Base-by-base conservation (phyloP, 2,113 vertebrate species). In the Peromyscus polionotus region DNA sequence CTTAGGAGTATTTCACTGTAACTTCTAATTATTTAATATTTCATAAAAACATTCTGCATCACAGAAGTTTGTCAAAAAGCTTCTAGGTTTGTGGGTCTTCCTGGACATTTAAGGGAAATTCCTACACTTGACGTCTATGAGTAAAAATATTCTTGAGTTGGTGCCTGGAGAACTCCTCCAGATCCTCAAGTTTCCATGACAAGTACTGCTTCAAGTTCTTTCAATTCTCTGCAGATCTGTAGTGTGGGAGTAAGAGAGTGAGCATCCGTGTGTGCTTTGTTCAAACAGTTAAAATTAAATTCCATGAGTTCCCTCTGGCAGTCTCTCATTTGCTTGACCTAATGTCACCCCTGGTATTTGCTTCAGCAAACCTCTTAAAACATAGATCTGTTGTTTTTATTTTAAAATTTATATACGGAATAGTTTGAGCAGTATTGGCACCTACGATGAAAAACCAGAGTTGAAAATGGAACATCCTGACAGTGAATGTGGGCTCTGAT, bases 201-300 rank as follows among this genome's bases (percentile, higher is more conserved):
- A 93, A 94, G 89, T 63, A 61, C 75, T 77, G 90, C 84, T 93
- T 96, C 94, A 88, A 93, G 88, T 36, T 88, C 91, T 97, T 93
- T 98, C 90, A 92, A 83, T 80, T 96, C 85, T 91, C 20, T 97
- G 73, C 81, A 98, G 97, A 98, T 98, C 96, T 97, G 97, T 93
- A 92, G 97, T 97, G 98, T 98, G 98, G 98, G 98, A 98, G 98
- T 97, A 95, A n/a, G 98, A 96, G 96, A 97, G 93, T 97, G 97
- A 98, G 94, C 95, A 95, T 98, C 96, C 96, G 77, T 96, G 95
- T 97, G 94, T 98, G 94, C 97, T 98, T 97, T 98, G 84, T 98
- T 97, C 97, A 98, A 94, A 97, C 91, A 96, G 81, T 95, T 95
- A 93, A 98, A 97, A 98, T 97, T 67, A 97, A 54, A 45, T 80